These are phyloP conservation scores for Acanthopagrus latus DNA, from an alignment of 2,797 vertebrate species.

Conservation along the genomic window DNA sequence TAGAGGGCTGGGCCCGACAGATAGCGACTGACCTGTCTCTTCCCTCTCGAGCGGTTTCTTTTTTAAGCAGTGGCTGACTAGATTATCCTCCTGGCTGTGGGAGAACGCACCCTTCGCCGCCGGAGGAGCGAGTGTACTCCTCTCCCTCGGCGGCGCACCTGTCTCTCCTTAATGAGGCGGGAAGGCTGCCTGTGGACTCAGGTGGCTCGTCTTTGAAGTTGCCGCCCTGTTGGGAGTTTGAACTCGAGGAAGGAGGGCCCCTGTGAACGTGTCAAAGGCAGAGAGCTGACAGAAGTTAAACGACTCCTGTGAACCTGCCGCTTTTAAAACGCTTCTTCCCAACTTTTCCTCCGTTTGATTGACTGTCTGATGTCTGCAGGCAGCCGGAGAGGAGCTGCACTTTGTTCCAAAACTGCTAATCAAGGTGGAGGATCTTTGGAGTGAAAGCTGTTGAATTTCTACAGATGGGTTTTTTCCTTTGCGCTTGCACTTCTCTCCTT, in stretches of 20 bases:
- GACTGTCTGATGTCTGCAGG: conserved; percentile 54
- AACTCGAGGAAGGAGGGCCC: conserved; percentile 33
- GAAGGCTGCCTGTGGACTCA: conserved; percentile 52
- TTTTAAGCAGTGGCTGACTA: conserved; percentile 50
- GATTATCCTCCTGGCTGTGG: conserved; percentile 19
- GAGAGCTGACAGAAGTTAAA: conserved; percentile 62
- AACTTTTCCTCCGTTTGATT: conserved; percentile 44
- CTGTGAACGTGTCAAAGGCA: conserved; percentile 49
- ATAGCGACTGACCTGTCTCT: conserved; percentile 69
- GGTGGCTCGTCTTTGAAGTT: conserved; percentile 56
- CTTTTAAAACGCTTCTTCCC: conserved; percentile 41
- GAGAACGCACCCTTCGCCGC: conserved; percentile 15
- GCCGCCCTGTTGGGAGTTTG: conserved; percentile 46
- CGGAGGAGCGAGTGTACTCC: conserved; percentile 6
- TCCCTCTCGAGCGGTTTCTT: conserved; percentile 49
- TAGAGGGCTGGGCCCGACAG: conserved; percentile 65
- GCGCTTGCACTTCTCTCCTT: neutral
- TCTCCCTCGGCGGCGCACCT: conserved; percentile 55
- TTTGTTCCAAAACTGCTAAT: conserved; percentile 48
- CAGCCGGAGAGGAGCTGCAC: conserved; percentile 20
- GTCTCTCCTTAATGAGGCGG: conserved; percentile 64
- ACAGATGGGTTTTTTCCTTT: conserved; percentile 28
- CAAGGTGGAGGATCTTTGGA: conserved; percentile 48
- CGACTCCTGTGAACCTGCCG: conserved; percentile 31
- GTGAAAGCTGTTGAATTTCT: conserved; percentile 48